Base-by-base conservation (phyloP, 2,797 vertebrate genomes). In the Megalops cyprinoides region DNA sequence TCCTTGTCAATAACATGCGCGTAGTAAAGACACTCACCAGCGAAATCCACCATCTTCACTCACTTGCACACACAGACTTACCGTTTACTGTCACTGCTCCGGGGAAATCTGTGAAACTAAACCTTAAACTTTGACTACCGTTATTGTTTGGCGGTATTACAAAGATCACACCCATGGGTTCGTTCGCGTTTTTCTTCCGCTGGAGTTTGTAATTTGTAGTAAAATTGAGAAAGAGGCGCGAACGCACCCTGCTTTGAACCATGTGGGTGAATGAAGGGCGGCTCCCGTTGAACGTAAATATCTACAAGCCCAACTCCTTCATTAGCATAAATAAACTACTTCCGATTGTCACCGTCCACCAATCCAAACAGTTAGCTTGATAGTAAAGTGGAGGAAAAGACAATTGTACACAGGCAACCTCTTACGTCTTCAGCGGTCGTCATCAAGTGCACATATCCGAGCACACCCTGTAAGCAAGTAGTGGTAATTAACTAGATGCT, bases 211-310 rank as follows among this genome's bases (percentile, higher is more conserved):
- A 89, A 90, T 88, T 87, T 89, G 90, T 93, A 91, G 89, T 91
- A 93, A 91, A 86, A 91, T 88, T 90, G 88, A 89, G 89, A 94
- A 94, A 95, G 95, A 96, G 91, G 93, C 94, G 89, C 95, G 94
- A 95, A 95, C 89, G 56, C 84, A 86, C 87, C 90, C 87, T 81
- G 82, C 90, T 87, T 92, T 89, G 87, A 91, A 94, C 93, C 93
- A 94, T 94, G 94, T 94, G 94, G 90, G 95, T 97, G 97, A 97
- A 96, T 97, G 96, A 98, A 99, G 97, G 97, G 97, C 97, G 97
- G 96, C 95, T 96, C 97, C 97, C 97, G 95, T 91, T 91, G 94
- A 97, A 97, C 97, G 95, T 95, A 96, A 97, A 96, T 96, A 95
- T 96, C 95, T 95, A 96, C 96, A 95, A 96, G 90, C 95, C 93